Base-by-base conservation (phyloP, 2,113 vertebrate genomes). In the Mystacornis crossleyi region DNA sequence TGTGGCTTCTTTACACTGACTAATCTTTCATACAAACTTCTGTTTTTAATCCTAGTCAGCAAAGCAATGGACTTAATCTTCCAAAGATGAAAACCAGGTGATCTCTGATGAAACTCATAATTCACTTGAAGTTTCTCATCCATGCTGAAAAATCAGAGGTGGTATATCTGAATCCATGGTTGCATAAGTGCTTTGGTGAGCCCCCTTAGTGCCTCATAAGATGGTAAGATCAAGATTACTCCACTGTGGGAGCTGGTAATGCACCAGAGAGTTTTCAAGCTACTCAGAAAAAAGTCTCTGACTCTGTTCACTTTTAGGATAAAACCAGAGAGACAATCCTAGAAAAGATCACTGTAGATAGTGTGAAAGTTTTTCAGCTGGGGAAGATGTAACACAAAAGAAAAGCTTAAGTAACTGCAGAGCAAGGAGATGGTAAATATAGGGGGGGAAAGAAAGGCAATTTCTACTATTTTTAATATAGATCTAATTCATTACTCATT, bases 381-480 rank as follows among this genome's bases (percentile, higher is more conserved):
- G 2, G 8, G 18, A 78, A 77, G 61, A 21, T 36, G 4, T 14
- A 36, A 26, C 13, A 43, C 8, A 50, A 74, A 51, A 73, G 16
- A 53, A 58, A 75, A 47, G 0, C 6, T 50, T n/a, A 38, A 51
- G 10, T 21, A 26, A 53, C 13, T 81, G 33, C 15, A 45, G 21
- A 84, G 31, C 7, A 81, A 71, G 6, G 4, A 38, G 28, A 12
- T 21, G 1, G 1, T 47, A 51, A 69, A 51, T 45, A 34, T 5
- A 54, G 40, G 43, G 21, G 4, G 1, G 1, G 0, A 5, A 58
- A 9, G 50, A 70, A 47, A 7, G 6, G 11, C 25, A 84, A 70
- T 65, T 24, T 65, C 6, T 55, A 34, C 18, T 66, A 6, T 31
- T 48, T 10, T 58, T 61, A 64, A 81, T 26, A 28, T 48, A 47